These are phyloP conservation scores for Numida meleagris DNA, from an alignment of 2,113 vertebrate genomes.

Conservation along the genomic window DNA sequence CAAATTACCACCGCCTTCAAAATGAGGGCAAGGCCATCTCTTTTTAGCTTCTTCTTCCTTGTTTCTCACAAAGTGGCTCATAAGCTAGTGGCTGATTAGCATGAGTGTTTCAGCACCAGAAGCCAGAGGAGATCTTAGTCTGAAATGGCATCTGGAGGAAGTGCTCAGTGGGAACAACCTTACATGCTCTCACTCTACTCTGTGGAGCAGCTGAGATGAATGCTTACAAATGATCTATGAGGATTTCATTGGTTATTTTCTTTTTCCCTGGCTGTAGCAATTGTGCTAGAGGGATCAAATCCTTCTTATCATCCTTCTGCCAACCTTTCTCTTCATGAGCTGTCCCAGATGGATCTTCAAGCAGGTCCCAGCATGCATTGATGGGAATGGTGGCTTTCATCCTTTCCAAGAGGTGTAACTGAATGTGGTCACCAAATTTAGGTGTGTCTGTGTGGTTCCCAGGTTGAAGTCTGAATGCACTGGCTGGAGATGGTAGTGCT, in stretches of 20 bases:
- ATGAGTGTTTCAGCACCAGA: not conserved
- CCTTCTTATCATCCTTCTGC: not conserved
- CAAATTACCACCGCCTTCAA: not conserved
- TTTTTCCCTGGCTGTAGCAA: not conserved
- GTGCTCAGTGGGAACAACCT: not conserved
- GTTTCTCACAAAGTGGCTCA: not conserved
- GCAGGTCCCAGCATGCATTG: not conserved
- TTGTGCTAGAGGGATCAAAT: not conserved
- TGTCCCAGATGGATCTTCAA: not conserved
- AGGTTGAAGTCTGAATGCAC: fast-evolving
- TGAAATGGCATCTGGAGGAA: fast-evolving
- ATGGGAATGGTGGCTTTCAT: not conserved
- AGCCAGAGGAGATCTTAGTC: not conserved
- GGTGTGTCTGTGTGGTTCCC: fast-evolving
- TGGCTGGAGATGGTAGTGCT: not conserved
- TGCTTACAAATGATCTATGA: not conserved
- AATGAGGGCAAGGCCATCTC: not conserved
- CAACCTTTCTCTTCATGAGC: no score
- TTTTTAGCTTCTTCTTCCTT: not conserved
- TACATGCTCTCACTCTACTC: not conserved
- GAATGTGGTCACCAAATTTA: not conserved
- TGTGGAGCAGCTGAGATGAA: not conserved
- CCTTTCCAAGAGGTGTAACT: not conserved
- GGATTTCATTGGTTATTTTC: not conserved
- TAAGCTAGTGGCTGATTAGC: not conserved